Base-by-base conservation (phyloP, 2,113 vertebrate species). In the Mormyrus iriodes region DNA sequence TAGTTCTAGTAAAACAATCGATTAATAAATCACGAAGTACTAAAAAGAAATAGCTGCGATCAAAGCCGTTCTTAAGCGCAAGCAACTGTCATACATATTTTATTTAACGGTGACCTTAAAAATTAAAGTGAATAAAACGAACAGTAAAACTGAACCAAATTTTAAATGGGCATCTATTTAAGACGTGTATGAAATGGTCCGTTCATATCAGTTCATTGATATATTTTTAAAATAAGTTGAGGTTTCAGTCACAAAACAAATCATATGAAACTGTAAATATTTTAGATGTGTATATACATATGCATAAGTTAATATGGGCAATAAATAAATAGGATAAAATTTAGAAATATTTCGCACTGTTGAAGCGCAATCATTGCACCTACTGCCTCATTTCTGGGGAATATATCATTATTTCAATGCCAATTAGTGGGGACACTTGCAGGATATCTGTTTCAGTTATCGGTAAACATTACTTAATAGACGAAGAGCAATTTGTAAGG, bases 391-490 rank as follows among this genome's bases (percentile, higher is more conserved):
- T 86, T 52, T 76, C 84, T 24, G 6, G 24, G 53, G 39, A 51
- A 69, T 85, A 35, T 73, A 49, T 31, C 24, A 69, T 27, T 44
- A 35, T 49, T 87, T 42, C 49, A 83, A 83, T 5, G 42, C 27
- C 49, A 87, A 79, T 79, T 69, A 48, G 17, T 24, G 42, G 58
- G 10, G 51, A 24, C 27, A 48, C 15, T 46, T 27, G 7, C 27
- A 55, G 76, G 55, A 52, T 65, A 85, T 90, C 87, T 19, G 13
- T 88, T 85, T 88, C 76, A 51, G 44, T 90, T 88, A 85, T 13
- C n/a, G 31, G 58, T 48, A 85, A 69, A 88, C 52, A 69, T 39
- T 61, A 44, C 79, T 83, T 46, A 90, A 49, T 83, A 55, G 85
- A 82, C 53, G 69, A 88, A 51, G 79, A 46, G 19, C 51, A 89